These are phyloP conservation scores for Centropristis striata DNA, from an alignment of 2,113 vertebrate species.

Conservation along the genomic window DNA sequence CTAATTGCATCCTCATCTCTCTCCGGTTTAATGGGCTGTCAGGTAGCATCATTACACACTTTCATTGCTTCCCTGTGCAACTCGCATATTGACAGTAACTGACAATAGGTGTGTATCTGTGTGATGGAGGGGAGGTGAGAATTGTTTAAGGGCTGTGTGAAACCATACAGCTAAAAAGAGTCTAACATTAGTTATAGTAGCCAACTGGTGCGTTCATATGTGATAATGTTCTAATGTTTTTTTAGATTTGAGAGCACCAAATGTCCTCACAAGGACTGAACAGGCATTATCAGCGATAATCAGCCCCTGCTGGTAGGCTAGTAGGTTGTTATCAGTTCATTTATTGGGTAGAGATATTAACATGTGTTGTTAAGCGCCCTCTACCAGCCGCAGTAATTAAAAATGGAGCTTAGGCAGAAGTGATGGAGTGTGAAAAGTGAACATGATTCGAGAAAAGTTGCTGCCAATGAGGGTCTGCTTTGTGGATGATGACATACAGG, in stretches of 20 bases:
- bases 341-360: too few species aligned
- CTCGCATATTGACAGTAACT: slow-evolving; percentile 36
- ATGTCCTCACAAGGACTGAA: background rate
- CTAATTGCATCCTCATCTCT: slow-evolving; percentile 76
- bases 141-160: background rate
- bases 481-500: too few species aligned
- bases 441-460: too few species aligned
- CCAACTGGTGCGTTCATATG: background rate
- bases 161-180: background rate
- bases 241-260: too few species aligned
- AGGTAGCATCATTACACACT: slow-evolving; percentile 61
- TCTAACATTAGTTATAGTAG: slow-evolving; percentile 6
- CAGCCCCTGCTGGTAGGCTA: too few species aligned
- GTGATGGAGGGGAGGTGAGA: slow-evolving; percentile 9
- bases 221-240: background rate
- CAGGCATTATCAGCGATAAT: too few species aligned
- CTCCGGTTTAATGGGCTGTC: slow-evolving; percentile 69
- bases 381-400: too few species aligned
- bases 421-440: too few species aligned
- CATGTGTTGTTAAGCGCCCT: too few species aligned
- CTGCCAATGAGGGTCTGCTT: too few species aligned
- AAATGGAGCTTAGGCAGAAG: too few species aligned
- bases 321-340: too few species aligned
- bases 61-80: slow-evolving; percentile 41
- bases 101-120: slow-evolving; percentile 12